A percentile compares a stretch with the other conserved stretches of the same genome.
Evolutionary conservation across 64 coral and sea anemone species (phyloP).

Genomic region (Astreopora myriophthalma): DNA sequence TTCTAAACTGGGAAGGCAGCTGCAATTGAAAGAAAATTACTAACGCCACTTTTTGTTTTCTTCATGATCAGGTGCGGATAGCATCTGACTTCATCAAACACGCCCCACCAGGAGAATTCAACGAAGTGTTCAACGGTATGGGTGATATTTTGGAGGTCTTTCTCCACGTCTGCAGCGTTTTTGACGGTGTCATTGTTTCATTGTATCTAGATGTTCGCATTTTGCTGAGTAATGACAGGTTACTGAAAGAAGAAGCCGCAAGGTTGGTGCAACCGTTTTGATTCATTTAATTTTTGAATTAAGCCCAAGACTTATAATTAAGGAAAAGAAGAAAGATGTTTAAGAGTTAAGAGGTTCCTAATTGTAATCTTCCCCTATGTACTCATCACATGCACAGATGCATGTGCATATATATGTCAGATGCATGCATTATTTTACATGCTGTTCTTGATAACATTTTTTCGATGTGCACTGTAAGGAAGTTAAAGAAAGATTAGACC

Average conservation of each 20-base stretch:
- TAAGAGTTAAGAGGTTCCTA: too few relatives aligned
- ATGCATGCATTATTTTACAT: too few relatives aligned
- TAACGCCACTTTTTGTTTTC: conserved; percentile 33
- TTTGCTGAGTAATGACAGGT: conserved; percentile 86
- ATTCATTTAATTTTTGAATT: too few relatives aligned
- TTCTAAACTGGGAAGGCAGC: background rate
- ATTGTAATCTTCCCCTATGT: too few relatives aligned
- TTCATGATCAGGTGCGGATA: conserved; percentile 80
- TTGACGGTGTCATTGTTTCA: background rate
- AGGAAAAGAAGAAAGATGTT: too few relatives aligned
- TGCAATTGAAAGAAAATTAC: background rate
- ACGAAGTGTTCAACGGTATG: conserved; percentile 99
- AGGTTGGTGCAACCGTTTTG: conserved; percentile 59
- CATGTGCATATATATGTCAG: too few relatives aligned
- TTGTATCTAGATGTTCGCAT: conserved; percentile 89
- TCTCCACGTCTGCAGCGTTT: background rate
- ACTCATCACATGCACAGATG: too few relatives aligned
- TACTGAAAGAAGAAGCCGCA: conserved; percentile 90
- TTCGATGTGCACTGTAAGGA: too few relatives aligned
- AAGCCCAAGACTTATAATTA: too few relatives aligned
- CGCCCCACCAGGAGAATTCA: conserved; percentile 99
- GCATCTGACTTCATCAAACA: conserved; percentile 99
- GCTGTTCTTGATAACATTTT: too few relatives aligned
- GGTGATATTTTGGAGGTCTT: background rate
- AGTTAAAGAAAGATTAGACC: too few relatives aligned